These are phyloP conservation scores for Phoenoteleia sp. DNA, from an alignment of 2,888 invertebrate species.

Conservation along the genomic window DNA sequence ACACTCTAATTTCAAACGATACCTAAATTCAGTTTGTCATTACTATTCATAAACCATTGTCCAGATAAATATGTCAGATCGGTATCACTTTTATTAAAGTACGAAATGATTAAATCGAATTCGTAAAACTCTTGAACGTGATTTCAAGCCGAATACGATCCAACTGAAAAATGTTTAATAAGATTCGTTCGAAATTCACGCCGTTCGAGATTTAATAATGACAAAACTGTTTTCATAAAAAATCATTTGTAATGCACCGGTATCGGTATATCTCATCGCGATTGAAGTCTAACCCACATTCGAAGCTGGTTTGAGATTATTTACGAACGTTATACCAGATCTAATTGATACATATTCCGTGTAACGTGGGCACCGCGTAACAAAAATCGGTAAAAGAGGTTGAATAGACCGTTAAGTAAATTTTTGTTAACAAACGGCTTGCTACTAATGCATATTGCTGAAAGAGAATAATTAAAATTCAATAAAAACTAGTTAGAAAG, in stretches of 20 bases:
- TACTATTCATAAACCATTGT: background rate
- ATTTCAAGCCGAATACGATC: background rate
- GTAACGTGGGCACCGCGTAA: background rate
- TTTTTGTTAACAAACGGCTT: too few species aligned
- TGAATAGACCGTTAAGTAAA: background rate
- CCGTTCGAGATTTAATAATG: background rate
- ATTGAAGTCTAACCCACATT: background rate
- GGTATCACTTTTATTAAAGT: background rate
- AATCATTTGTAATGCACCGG: background rate
- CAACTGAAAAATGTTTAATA: background rate
- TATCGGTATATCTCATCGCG: background rate
- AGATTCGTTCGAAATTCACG: background rate
- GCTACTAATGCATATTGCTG: too few species aligned
- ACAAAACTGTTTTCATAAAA: background rate
- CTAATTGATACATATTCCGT: conserved; percentile 16
- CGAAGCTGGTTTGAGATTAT: background rate
- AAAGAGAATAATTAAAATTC: background rate
- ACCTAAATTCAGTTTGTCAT: background rate
- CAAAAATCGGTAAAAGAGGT: background rate
- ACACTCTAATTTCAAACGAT: conserved; percentile 28
- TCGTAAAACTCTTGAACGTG: too few species aligned
- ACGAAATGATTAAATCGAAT: background rate
- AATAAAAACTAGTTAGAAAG: background rate
- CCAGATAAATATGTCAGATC: background rate
- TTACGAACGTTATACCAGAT: background rate